Evolutionary conservation across 2,797 vertebrate genomes (phyloP).

Genomic region (Eurystomus glaucurus): DNA sequence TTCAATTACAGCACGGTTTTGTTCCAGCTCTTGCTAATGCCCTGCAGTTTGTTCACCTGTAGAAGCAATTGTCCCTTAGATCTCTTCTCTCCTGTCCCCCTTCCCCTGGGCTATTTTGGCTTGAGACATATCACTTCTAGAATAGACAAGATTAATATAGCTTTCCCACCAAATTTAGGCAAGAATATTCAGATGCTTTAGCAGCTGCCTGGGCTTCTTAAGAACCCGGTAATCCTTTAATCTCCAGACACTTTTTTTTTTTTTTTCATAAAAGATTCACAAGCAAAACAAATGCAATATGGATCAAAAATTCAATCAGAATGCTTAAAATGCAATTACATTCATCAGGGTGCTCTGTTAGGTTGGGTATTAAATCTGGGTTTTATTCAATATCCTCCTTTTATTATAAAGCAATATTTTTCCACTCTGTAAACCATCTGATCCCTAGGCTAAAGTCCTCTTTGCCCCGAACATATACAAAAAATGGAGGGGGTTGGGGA

Average conservation of each 20-base stretch:
- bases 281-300: slow-evolving; percentile 93
- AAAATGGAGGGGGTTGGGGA: neutral
- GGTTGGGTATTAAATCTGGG: slow-evolving; percentile 86
- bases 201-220: slow-evolving; percentile 89
- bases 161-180: slow-evolving; percentile 78
- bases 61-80: slow-evolving; percentile 29
- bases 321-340: slow-evolving; percentile 93
- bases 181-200: slow-evolving; percentile 85
- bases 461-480: slow-evolving; percentile 75
- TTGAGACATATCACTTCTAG: slow-evolving; percentile 59
- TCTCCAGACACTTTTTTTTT: slow-evolving; percentile 88
- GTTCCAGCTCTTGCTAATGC: neutral
- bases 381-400: slow-evolving; percentile 88
- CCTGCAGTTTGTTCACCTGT: slow-evolving; percentile 59
- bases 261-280: slow-evolving; percentile 85
- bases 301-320: slow-evolving; percentile 95
- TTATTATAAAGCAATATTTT: slow-evolving; percentile 88
- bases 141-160: slow-evolving; percentile 72
- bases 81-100: neutral
- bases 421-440: slow-evolving; percentile 85
- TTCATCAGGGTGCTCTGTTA: slow-evolving; percentile 87
- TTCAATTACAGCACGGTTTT: slow-evolving; percentile 26
- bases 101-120: slow-evolving; percentile 22
- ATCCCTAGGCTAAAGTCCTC: slow-evolving; percentile 84
- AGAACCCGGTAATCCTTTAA: slow-evolving; percentile 94